Base-by-base conservation (phyloP, 2,113 vertebrate species). In the Ptilorrhoa leucosticta region DNA sequence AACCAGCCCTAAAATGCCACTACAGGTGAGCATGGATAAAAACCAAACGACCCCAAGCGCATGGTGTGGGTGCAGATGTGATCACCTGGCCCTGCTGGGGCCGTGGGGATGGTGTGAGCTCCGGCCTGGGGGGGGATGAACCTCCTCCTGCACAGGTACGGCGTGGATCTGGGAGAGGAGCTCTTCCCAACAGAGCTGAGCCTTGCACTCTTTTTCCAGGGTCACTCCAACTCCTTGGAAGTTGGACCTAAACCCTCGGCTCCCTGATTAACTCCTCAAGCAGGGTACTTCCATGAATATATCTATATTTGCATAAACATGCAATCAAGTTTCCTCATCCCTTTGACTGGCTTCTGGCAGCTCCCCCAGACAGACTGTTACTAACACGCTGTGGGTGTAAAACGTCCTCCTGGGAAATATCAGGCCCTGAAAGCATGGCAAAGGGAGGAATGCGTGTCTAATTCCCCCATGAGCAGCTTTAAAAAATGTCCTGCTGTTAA, bases 301-400 rank as follows among this genome's bases (percentile, higher is more conserved):
- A 87, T 72, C 92, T 94, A 22, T 94, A 97, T 95, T 96, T 96
- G 95, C 96, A 96, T 94, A 96, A 96, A 96, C 96, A 96, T 92
- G 95, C 92, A 94, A 94, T 95, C 96, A 97, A 79, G 83, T 86
- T 95, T 94, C 96, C 92, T 89, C 88, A 95, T 97, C 88, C 94
- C 94, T 96, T 97, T 96, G 96, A 93, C 96, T 96, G 96, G 94
- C 94, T 97, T 92, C 96, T 94, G 96, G 96, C 96, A 97, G 93
- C 94, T 96, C 96, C 96, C 93, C 96, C 93, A 97, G 96, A 96
- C 96, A 96, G 96, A 93, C 96, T 95, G 94, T 96, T 96, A 95
- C 93, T 97, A 96, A 97, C 94, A 96, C 48, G 68, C 92, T 90
- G 96, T 96, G 94, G 96, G 96, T 97, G 96, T 94, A 96, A 97